Base-by-base conservation (phyloP, 2,113 vertebrate genomes). In the Chloropsis cyanopogon region DNA sequence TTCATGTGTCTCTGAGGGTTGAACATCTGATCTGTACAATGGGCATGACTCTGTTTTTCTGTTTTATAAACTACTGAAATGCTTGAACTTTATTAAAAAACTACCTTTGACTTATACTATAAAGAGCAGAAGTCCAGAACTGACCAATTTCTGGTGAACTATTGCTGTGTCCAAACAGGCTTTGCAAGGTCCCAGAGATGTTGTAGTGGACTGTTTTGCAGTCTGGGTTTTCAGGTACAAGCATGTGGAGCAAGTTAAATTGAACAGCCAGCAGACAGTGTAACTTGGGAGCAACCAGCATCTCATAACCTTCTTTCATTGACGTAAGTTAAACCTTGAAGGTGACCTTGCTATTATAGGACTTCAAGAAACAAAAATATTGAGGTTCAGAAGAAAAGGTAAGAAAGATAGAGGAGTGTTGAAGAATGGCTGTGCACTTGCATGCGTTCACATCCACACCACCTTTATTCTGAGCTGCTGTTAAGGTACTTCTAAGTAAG, bases 401-500 rank as follows among this genome's bases (percentile, higher is more conserved):
- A 31, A 69, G 56, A 77, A 84, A 86, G 57, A 46, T 22, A 25
- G 50, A 82, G 26, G 12, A 82, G 16, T 73, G 76, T 84, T 2
- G 11, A 69, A 87, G 70, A 85, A 69, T 14, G 57, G 28, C 49
- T 64, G 17, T 68, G 33, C 11, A 11, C 44, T 84, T 41, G 5
- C 25, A 14, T 71, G 18, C 22, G 7, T 85, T 54, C 56, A 66
- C 26, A 87, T 7, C 12, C 61, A 29, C 15, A 65, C 47, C 41
- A 21, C 47, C 86, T 92, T 81, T 90, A 52, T 92, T 87, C 50
- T 91, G 78, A 85, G 77, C 68, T 91, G 37, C 65, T 76, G 39
- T 78, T 95, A 77, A n/a, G n/a, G 13, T 88, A 65, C 78, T 88
- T 91, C 66, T 83, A 78, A 87, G 70, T 89, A 69, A 88, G 83